phyloP scores from a whole-genome alignment of 2,888 invertebrate genomes.

The Eulithis prunata region DNA sequence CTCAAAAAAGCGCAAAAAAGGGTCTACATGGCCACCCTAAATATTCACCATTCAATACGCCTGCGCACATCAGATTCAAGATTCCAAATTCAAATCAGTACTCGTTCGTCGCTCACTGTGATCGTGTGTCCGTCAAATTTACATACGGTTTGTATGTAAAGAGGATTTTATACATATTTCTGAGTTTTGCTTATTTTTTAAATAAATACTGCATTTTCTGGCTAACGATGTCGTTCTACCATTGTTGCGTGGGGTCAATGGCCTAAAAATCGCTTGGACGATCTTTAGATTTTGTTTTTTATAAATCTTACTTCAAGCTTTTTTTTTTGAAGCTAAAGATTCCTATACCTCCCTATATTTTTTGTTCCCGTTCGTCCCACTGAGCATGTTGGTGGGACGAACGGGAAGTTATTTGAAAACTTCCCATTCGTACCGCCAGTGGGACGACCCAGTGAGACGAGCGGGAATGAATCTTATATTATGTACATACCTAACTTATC shows the following conservation, averaged over 20 bases:
- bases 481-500: too few relatives aligned
- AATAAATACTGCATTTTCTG: slow-evolving; percentile 64
- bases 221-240: slow-evolving; percentile 73
- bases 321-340: too few relatives aligned
- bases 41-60: slow-evolving; percentile 75
- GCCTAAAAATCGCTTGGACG: slow-evolving; percentile 8
- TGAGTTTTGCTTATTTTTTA: slow-evolving; percentile 54
- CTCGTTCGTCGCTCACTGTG: slow-evolving; percentile 61
- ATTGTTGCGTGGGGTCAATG: slow-evolving; percentile 47
- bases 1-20: slow-evolving; percentile 16
- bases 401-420: too few relatives aligned
- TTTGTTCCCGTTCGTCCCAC: too few relatives aligned
- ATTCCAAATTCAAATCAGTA: slow-evolving; percentile 82
- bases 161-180: slow-evolving; percentile 44
- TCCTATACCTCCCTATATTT: too few relatives aligned
- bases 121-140: slow-evolving; percentile 68
- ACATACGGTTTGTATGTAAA: slow-evolving; percentile 73
- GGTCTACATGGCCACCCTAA: slow-evolving; percentile 45
- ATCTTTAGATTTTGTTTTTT: background rate
- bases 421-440: too few relatives aligned
- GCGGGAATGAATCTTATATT: too few relatives aligned
- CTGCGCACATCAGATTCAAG: slow-evolving; percentile 55
- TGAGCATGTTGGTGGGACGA: too few relatives aligned
- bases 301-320: too few relatives aligned
- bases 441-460: too few relatives aligned